Percentiles rank a stretch among this genome's conserved stretches.
These are phyloP conservation scores for Tromatobia lineatoria DNA, from an alignment of 2,888 invertebrate species.

Conservation along the genomic window DNA sequence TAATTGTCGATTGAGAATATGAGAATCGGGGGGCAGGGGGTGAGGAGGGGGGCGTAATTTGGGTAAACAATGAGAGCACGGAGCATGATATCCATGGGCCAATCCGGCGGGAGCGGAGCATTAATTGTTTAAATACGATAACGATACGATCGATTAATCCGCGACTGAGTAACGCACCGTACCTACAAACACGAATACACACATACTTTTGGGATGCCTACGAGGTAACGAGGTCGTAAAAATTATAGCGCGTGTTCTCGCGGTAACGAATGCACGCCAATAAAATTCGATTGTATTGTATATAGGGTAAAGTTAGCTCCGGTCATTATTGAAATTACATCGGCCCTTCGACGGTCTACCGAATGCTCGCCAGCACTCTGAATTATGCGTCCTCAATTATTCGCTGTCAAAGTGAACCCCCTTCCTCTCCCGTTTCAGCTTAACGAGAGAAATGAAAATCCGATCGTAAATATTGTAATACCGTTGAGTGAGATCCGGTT, in stretches of 20 bases:
- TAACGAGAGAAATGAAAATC: slow-evolving; percentile 59
- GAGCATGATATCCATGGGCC: slow-evolving; percentile 35
- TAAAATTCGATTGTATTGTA: slow-evolving; percentile 60
- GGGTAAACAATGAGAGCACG: slow-evolving; percentile 56
- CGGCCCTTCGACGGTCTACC: slow-evolving; percentile 13
- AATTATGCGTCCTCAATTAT: slow-evolving; percentile 56
- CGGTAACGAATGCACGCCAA: slow-evolving; percentile 55
- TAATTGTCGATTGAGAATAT: slow-evolving; percentile 40
- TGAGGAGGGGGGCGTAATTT: slow-evolving; percentile 39
- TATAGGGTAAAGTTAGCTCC: slow-evolving; percentile 19
- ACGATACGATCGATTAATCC: slow-evolving; percentile 70
- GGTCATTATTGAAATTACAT: slow-evolving; percentile 59
- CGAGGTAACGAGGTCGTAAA: slow-evolving; percentile 67
- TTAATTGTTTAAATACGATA: slow-evolving; percentile 69
- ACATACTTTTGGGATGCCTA: neutral
- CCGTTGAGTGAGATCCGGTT: slow-evolving; percentile 19
- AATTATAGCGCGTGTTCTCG: slow-evolving; percentile 63
- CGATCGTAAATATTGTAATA: slow-evolving; percentile 39
- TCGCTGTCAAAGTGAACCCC: slow-evolving; percentile 37
- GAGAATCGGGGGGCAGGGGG: neutral
- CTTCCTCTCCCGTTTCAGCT: neutral
- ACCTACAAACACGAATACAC: neutral
- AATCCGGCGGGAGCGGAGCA: slow-evolving; percentile 37
- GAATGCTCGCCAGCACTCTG: neutral
- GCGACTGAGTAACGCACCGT: slow-evolving; percentile 44